These are phyloP conservation scores for Leiothrix lutea DNA, from an alignment of 2,113 vertebrate genomes.

Conservation along the genomic window DNA sequence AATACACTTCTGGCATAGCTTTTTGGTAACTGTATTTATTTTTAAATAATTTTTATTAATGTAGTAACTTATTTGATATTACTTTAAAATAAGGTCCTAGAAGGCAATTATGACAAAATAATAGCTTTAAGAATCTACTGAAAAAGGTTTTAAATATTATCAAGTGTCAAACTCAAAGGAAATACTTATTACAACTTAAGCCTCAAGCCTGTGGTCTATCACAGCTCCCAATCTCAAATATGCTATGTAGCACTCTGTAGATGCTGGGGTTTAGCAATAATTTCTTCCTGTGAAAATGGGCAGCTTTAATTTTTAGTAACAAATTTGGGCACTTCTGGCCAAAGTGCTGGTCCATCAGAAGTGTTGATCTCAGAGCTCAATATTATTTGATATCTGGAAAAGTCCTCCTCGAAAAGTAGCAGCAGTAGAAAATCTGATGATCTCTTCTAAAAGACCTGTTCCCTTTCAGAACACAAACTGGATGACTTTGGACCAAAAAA, in stretches of 20 bases:
- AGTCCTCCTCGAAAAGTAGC: background rate
- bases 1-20: background rate
- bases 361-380: background rate
- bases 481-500: background rate
- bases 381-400: background rate
- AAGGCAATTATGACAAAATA: background rate
- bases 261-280: background rate
- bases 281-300: background rate
- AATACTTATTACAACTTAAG: background rate
- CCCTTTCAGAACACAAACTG: background rate
- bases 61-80: background rate
- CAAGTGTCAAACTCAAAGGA: background rate
- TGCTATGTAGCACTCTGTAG: background rate
- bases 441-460: background rate
- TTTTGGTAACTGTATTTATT: background rate
- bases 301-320: background rate
- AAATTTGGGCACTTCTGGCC: background rate
- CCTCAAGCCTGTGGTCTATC: background rate
- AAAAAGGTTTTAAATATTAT: background rate
- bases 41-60: background rate
- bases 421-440: background rate
- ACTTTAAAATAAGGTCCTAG: background rate
- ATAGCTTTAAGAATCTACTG: background rate
- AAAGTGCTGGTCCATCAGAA: background rate
- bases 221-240: background rate